Conservation (phyloP, 2,888 invertebrate genomes). For the Eupithecia inturbata region DNA sequence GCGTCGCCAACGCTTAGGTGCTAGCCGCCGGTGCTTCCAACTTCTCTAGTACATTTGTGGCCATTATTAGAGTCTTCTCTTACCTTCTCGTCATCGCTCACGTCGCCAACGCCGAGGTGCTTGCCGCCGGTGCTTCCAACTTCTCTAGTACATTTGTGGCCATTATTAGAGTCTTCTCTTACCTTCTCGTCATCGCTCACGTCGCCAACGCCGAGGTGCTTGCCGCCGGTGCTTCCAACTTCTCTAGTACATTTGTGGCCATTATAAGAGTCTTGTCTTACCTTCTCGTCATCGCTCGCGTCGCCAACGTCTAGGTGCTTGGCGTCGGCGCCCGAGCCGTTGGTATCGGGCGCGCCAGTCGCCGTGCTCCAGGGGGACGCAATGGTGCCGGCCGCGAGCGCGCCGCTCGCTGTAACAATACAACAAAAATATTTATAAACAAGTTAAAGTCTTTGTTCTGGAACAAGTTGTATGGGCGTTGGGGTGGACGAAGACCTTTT, state of each 20-base stretch:
- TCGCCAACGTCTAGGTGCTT: slow-evolving; percentile 97
- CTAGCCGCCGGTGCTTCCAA: neutral
- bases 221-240: neutral
- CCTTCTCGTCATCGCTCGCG: slow-evolving; percentile 90
- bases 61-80: neutral
- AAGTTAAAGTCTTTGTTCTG: neutral
- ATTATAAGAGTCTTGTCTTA: slow-evolving; percentile 43
- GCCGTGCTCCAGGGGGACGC: slow-evolving; percentile 98
- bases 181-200: slow-evolving; percentile 1
- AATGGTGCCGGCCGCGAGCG: slow-evolving; percentile 94
- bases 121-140: no score
- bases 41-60: neutral
- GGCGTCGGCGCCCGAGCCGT: slow-evolving; percentile 95
- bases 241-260: neutral
- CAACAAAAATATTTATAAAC: neutral
- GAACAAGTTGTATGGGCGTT: neutral
- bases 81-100: no score
- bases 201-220: neutral
- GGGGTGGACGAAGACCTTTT: neutral
- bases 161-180: neutral
- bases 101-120: no score
- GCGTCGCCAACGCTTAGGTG: neutral
- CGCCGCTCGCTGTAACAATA: slow-evolving; percentile 77
- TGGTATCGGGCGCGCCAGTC: slow-evolving; percentile 91
- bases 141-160: neutral